Evolutionary conservation across 92 coral and sea anemone species (phyloP), one percentile per base, ranked within the genome.

Genomic region (Phymanthus crucifer): DNA sequence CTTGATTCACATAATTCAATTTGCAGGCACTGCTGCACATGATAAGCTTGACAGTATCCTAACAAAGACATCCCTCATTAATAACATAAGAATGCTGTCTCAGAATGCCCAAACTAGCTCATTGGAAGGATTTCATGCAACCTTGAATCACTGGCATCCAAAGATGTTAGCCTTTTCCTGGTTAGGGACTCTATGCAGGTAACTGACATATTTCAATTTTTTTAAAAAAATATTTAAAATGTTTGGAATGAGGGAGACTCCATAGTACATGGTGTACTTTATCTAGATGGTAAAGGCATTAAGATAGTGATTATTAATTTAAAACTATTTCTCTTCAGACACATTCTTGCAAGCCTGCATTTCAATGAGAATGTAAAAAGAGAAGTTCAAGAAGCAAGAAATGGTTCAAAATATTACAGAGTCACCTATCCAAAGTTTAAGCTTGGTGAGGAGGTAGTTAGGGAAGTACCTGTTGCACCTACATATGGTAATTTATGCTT

Each of bases 351-450:
- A 16, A 66, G 70, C 31, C 87, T 83, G 37, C 87, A 83, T 57
- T 83, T 83, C 78, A 83, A 83, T 83, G 87, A 83, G 73, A 83
- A 83, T 77, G 72, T 83, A 29, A 34, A 48, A 24, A 76, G 87
- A 57, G 77, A 29, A 19, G 48, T 69, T 40, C 81, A 83, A n/a
- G 17, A 50, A 33, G 54, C 77, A 24, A 83, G 77, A 57, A 56
- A 83, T 29, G 87, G 87, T 12, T 33, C 26, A 24, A 43, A 18
- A 3, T 77, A 83, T 61, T 45, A 45, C 29, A 76, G 77, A 71
- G 83, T 83, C 24, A 83, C 87, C 16, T 83, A 68, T 23, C 87
- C 83, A 38, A 83, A 83, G 56, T 83, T 76, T 56, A 83, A 83
- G 78, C 83, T 83, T 34, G 87, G 87, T 35, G 87, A 83, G 27